Base-by-base conservation (phyloP, 2,113 vertebrate species). In the Bubo scandiacus region DNA sequence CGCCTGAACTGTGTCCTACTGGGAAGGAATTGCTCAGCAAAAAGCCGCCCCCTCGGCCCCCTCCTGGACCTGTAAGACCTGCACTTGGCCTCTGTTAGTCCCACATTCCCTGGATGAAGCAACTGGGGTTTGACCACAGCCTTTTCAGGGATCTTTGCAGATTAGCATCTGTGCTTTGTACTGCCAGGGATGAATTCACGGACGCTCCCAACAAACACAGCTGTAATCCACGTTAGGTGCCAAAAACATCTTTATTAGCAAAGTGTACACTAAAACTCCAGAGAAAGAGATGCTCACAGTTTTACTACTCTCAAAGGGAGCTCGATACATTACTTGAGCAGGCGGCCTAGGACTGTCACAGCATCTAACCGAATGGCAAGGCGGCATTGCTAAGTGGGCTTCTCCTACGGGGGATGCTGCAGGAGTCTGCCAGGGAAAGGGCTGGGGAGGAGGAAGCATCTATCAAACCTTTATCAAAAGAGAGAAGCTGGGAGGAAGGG, bases 221-320 rank as follows among this genome's bases (percentile, higher is more conserved):
- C 73, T 22, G 9, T 27, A 29, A 59, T 29, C 59, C n/a, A 6
- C 23, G 0, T 45, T 27, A 93, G 94, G 95, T 98, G 97, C 96
- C 96, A 97, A 98, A 97, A 97, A 77, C 94, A 95, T 97, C 91
- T 98, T 98, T 98, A 98, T 98, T 98, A 97, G 96, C 96, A 97
- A 98, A 97, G 95, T 97, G 96, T 97, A 96, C 96, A 92, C 97
- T 97, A 98, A 96, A 97, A 97, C 95, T 95, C 92, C 95, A 86
- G 91, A 96, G 91, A 81, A 94, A 96, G 95, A 96, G 96, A 89
- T 84, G 96, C 97, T 97, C 95, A 97, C 95, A 95, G 95, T 97
- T 97, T 87, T 59, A 81, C 97, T 97, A 97, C 89, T 97, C 84
- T 97, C 88, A 36, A 81, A 86, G 94, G 95, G 93, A 94, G 93